Conservation (phyloP, 2,797 vertebrate species). For the Staurois parvus region DNA sequence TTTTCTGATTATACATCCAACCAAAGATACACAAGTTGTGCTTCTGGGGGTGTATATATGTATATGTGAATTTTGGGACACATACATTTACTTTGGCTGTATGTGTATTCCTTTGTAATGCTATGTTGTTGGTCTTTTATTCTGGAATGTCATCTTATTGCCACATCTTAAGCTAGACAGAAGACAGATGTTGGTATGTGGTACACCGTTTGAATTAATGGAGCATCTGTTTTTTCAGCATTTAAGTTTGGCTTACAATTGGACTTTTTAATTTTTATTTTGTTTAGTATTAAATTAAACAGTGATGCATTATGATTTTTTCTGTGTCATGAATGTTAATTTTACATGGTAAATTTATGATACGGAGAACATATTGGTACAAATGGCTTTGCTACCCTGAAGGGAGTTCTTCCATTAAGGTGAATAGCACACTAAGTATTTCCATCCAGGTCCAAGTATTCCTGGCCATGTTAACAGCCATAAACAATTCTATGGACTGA, state of each 20-base stretch:
- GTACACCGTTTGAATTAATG: constrained; percentile 63
- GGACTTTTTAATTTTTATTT: constrained; percentile 33
- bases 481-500: no score
- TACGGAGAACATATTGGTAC: neutral
- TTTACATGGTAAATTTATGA: constrained; percentile 3
- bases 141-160: constrained; percentile 67
- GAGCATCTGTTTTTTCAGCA: constrained; percentile 58
- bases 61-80: constrained; percentile 61
- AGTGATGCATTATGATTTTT: constrained; percentile 37
- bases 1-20: constrained; percentile 68
- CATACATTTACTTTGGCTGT: constrained; percentile 5
- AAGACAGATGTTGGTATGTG: constrained; percentile 61
- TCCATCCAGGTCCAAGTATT: neutral
- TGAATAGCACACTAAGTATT: neutral
- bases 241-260: constrained; percentile 61
- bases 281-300: constrained; percentile 61
- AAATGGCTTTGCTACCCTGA: no score
- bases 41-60: constrained; percentile 62
- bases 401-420: neutral
- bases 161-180: constrained; percentile 56
- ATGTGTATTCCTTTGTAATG: constrained; percentile 50
- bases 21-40: constrained; percentile 67
- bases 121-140: constrained; percentile 55
- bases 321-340: constrained; percentile 45
- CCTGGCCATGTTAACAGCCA: neutral